Conservation (phyloP, 2,113 vertebrate species). For the Leptobrachium ailaonicum region DNA sequence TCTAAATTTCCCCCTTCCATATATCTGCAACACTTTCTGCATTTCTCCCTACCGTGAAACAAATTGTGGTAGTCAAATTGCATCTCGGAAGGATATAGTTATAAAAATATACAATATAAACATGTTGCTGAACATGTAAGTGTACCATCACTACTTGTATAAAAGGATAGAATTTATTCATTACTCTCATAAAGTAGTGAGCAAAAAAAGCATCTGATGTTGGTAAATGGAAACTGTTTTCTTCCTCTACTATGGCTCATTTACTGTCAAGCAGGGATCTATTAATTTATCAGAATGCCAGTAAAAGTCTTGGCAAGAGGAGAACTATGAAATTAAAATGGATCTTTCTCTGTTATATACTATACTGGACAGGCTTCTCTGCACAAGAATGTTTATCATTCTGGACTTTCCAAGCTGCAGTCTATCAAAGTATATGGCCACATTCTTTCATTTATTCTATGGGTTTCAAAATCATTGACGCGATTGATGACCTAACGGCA, state of each 20-base stretch:
- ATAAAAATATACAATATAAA: too few species aligned
- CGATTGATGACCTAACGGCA: slow-evolving; percentile 36
- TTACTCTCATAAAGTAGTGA: too few species aligned
- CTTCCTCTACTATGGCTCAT: neutral
- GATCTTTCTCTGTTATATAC: slow-evolving; percentile 24
- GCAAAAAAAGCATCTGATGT: neutral
- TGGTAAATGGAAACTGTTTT: neutral
- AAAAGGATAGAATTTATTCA: too few species aligned
- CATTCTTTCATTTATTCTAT: slow-evolving; percentile 23
- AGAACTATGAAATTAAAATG: slow-evolving; percentile 25
- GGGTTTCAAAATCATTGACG: slow-evolving; percentile 22
- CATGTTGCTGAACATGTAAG: too few species aligned
- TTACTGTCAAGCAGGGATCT: slow-evolving; percentile 32
- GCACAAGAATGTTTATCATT: slow-evolving; percentile 36
- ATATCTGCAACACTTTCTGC: too few species aligned
- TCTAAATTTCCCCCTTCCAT: too few species aligned
- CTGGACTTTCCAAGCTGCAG: slow-evolving; percentile 12
- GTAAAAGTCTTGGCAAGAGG: slow-evolving; percentile 29
- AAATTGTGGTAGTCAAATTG: too few species aligned
- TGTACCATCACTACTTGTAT: too few species aligned
- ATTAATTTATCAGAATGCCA: slow-evolving; percentile 18
- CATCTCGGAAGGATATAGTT: too few species aligned
- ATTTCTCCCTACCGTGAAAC: too few species aligned
- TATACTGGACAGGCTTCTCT: slow-evolving; percentile 35
- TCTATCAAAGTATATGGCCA: slow-evolving; percentile 11